Evolutionary conservation across 2,113 vertebrate genomes (phyloP).

Genomic region (Corvus moneduloides): DNA sequence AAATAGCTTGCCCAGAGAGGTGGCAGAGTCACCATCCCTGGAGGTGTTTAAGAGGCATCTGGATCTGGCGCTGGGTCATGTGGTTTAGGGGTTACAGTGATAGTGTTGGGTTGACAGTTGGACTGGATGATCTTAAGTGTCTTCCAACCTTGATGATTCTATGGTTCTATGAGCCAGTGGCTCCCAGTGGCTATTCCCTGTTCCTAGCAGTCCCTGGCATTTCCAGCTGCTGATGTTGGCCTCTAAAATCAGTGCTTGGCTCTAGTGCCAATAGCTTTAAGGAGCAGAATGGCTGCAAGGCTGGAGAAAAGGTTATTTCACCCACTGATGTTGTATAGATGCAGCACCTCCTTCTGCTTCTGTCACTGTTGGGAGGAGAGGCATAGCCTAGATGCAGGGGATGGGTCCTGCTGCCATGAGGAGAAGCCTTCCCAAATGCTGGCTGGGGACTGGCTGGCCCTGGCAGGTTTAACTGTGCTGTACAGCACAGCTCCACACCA

Average conservation of each 20-base stretch:
- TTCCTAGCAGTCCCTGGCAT: background rate
- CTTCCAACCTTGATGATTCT: background rate
- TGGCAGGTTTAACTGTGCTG: background rate
- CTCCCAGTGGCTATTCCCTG: background rate
- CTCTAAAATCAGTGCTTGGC: background rate
- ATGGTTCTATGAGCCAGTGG: background rate
- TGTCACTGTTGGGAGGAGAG: background rate
- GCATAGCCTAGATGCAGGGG: background rate
- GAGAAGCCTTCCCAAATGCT: background rate
- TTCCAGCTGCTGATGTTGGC: background rate
- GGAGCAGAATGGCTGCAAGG: background rate
- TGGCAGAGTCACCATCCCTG: background rate
- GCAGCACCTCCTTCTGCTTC: background rate
- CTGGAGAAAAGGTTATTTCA: background rate
- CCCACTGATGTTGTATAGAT: background rate
- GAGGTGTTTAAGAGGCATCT: background rate
- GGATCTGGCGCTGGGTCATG: background rate
- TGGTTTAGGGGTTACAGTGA: background rate
- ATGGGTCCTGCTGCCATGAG: background rate
- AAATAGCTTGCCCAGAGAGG: background rate
- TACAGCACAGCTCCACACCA: background rate
- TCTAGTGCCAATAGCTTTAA: background rate
- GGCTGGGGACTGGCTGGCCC: background rate
- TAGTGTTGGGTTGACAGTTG: background rate
- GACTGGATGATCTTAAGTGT: background rate